phyloP scores from a whole-genome alignment of 2,797 vertebrate species.

The Protonibea diacanthus region DNA sequence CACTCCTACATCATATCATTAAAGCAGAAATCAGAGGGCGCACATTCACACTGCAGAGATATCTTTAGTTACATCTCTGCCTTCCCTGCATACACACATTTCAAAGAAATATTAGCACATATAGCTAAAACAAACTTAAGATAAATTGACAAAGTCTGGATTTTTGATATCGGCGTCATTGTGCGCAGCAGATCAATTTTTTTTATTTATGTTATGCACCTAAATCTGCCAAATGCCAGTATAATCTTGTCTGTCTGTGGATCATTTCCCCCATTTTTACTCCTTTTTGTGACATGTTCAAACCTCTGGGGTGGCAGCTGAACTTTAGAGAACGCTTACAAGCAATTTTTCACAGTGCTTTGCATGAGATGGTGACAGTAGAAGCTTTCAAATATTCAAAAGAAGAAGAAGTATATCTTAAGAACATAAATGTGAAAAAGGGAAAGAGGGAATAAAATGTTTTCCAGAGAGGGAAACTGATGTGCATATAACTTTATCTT shows the following conservation, averaged over 20 bases:
- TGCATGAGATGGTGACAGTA: conserved; percentile 33
- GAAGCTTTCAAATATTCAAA: conserved; percentile 37
- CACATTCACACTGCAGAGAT: conserved; percentile 5
- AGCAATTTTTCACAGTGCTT: conserved; percentile 46
- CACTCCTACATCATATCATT: conserved; percentile 1
- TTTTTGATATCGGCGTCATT: conserved; percentile 5
- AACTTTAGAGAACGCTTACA: conserved; percentile 53
- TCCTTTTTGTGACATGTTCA: conserved; percentile 46
- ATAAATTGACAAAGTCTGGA: conserved; percentile 13
- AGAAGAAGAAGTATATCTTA: not conserved
- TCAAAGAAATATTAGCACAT: conserved; percentile 8
- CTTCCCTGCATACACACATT: conserved; percentile 5
- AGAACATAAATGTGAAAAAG: not conserved
- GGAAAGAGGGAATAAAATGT: not conserved
- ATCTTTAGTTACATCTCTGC: conserved; percentile 12
- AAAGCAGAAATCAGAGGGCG: conserved; percentile 24
- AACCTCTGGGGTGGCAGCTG: conserved; percentile 53
- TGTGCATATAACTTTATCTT: conserved; percentile 20
- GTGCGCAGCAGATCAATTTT: conserved; percentile 2
- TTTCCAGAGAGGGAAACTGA: not conserved
- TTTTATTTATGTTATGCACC: conserved; percentile 5
- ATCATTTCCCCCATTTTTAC: conserved; percentile 42
- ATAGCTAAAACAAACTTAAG: conserved; percentile 17
- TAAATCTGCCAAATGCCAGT: conserved; percentile 46
- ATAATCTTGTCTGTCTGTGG: not conserved